Base-by-base conservation (phyloP, 2,888 invertebrate genomes). In the Papilio gigon region DNA sequence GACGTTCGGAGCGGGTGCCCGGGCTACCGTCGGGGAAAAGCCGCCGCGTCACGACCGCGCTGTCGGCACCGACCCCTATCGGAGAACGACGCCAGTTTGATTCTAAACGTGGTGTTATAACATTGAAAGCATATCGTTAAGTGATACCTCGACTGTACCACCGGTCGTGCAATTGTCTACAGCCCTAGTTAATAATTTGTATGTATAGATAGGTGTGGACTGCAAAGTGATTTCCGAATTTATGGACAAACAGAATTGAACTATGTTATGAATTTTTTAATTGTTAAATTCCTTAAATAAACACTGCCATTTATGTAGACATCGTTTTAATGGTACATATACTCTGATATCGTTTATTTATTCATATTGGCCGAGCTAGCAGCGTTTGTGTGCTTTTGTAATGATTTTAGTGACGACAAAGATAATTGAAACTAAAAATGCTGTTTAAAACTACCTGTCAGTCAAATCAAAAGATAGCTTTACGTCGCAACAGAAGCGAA, bases 1-100 rank as follows among this genome's bases (percentile, higher is more conserved):
- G 58, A 95, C 95, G 12, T 95, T 95, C 80, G 95, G 95, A 77
- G 90, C 94, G 67, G 95, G 94, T 42, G 93, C 93, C 58, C 77
- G 88, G 2, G 72, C 88, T 27, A 76, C 80, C 25, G 83, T 72
- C 12, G 84, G 84, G 0, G 85, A 86, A 0, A 84, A 83, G 17
- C 82, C 88, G 61, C 71, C 83, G 62, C 82, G 91, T 66, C 84
- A 90, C 75, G 85, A 89, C 82, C 87, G 94, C 79, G 87, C 88
- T 70, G 86, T 93, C 63, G 88, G 93, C 76, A 88, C 93, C 50
- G 94, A 94, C 75, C 90, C 93, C 1, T 90, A 93, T 74, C 86
- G 93, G 70, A 89, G 94, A 80, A 94, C 94, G 72, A 94, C 94
- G 56, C 94, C 94, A 47, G 94, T 94, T 79, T 91, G 90, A 91